These are phyloP conservation scores for Cataglyphis altisquamis DNA, from an alignment of 2,888 invertebrate species.

Conservation along the genomic window DNA sequence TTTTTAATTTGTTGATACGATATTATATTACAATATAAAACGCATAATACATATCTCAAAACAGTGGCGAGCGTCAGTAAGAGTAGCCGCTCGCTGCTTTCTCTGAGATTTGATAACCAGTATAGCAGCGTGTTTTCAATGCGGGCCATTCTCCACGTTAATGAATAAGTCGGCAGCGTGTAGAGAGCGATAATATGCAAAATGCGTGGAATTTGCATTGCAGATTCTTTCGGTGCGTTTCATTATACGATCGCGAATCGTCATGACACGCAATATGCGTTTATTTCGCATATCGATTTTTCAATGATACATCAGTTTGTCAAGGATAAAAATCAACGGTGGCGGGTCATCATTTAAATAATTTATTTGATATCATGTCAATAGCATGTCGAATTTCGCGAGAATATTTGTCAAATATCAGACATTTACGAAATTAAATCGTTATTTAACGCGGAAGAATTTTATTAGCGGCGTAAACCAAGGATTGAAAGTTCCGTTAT, in stretches of 20 bases:
- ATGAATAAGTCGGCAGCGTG: constrained; percentile 47
- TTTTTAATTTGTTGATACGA: neutral
- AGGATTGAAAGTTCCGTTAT: neutral
- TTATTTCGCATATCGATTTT: neutral
- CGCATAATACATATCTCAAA: constrained; percentile 1
- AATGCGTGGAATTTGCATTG: constrained; percentile 39
- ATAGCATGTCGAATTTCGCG: neutral
- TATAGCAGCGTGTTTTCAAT: constrained; percentile 23
- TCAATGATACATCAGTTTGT: neutral
- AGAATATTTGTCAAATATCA: neutral
- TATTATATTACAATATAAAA: neutral
- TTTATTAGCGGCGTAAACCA: neutral
- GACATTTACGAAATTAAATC: constrained; percentile 1
- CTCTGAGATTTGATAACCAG: constrained; percentile 52
- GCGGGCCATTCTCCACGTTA: constrained; percentile 45
- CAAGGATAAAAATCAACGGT: constrained; percentile 1
- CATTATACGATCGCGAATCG: constrained; percentile 5
- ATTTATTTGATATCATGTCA: neutral
- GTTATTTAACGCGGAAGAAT: constrained; percentile 5
- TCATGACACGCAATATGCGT: neutral
- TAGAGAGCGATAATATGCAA: constrained; percentile 54
- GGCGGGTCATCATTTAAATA: neutral
- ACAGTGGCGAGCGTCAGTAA: constrained; percentile 15
- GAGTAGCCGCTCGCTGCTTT: constrained; percentile 42
- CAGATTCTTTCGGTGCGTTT: constrained; percentile 9